A percentile compares a stretch with the other conserved stretches of the same genome.
phyloP scores from a whole-genome alignment of 2,797 vertebrate genomes.

The Acestrorhynchus altus region DNA sequence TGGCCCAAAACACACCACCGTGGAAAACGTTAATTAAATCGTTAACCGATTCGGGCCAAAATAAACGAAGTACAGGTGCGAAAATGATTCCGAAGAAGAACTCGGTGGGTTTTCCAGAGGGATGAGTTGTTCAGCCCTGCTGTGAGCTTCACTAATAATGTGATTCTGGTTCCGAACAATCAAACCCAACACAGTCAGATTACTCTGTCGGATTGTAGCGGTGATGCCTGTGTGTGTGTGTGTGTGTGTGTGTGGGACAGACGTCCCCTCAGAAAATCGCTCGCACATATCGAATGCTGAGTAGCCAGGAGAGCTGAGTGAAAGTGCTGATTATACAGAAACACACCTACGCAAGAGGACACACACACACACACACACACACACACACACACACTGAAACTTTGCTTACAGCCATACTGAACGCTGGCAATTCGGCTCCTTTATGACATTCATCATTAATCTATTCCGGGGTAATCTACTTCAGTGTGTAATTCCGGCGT shows the following conservation, averaged over 20 bases:
- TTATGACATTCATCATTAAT: slow-evolving; percentile 45
- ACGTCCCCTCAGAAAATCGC: slow-evolving; percentile 9
- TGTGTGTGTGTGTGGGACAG: slow-evolving; percentile 5
- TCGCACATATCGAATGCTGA: slow-evolving; percentile 20
- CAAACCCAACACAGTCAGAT: neutral
- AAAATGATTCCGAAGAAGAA: too few species aligned
- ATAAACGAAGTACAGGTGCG: too few species aligned
- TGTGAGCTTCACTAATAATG: neutral
- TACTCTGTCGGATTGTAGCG: slow-evolving; percentile 2
- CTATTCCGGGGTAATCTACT: slow-evolving; percentile 53
- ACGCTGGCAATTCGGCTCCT: slow-evolving; percentile 31
- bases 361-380: slow-evolving; percentile 13
- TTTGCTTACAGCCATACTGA: slow-evolving; percentile 34
- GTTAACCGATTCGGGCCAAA: too few species aligned
- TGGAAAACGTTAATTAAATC: too few species aligned
- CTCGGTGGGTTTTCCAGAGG: too few species aligned
- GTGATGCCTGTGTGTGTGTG: neutral
- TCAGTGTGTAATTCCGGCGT: slow-evolving; percentile 30
- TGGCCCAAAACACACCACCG: too few species aligned
- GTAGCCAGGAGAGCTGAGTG: neutral
- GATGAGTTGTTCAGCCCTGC: too few species aligned
- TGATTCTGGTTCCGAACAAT: neutral
- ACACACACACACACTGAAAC: slow-evolving; percentile 8
- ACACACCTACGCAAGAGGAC: neutral
- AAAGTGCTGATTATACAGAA: slow-evolving; percentile 12